Evolutionary conservation across 1,140 invertebrate genomes (phyloP).

Genomic region (Drosophila bipectinata): DNA sequence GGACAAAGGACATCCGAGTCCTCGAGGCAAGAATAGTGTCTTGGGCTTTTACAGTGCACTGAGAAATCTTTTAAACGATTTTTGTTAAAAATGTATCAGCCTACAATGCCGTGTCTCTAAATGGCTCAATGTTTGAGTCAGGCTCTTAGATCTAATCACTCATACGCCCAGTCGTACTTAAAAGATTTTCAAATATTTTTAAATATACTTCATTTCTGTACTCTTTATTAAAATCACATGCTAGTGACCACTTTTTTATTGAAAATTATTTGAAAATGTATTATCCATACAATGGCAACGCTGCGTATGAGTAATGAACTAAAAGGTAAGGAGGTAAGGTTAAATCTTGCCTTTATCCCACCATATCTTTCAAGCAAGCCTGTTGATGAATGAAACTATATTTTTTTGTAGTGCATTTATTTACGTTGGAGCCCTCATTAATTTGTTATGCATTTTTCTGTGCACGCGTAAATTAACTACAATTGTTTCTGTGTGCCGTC

Average conservation of each 20-base stretch:
- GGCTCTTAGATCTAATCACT: neutral
- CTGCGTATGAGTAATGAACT: too few relatives aligned
- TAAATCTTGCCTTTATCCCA: too few relatives aligned
- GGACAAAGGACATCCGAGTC: constrained; percentile 31
- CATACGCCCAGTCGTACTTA: neutral
- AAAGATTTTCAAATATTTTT: too few relatives aligned
- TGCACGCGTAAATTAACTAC: constrained; percentile 73
- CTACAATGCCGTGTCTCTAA: too few relatives aligned
- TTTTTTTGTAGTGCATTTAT: constrained; percentile 9
- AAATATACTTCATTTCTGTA: too few relatives aligned
- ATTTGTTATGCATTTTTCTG: constrained; percentile 74
- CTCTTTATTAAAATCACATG: too few relatives aligned
- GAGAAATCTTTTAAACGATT: neutral
- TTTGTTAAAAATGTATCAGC: too few relatives aligned
- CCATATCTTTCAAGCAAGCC: neutral
- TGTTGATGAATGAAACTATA: neutral
- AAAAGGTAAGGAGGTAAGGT: too few relatives aligned
- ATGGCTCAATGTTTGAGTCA: too few relatives aligned
- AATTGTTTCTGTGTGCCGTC: constrained; percentile 70
- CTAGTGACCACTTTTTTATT: too few relatives aligned
- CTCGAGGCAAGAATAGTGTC: constrained; percentile 19
- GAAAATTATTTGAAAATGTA: neutral
- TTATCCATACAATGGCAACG: neutral
- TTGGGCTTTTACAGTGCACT: constrained; percentile 25
- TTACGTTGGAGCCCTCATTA: constrained; percentile 64